Evolutionary conservation across 2,888 invertebrate species (phyloP).

Genomic region (Adelphocoris suturalis): DNA sequence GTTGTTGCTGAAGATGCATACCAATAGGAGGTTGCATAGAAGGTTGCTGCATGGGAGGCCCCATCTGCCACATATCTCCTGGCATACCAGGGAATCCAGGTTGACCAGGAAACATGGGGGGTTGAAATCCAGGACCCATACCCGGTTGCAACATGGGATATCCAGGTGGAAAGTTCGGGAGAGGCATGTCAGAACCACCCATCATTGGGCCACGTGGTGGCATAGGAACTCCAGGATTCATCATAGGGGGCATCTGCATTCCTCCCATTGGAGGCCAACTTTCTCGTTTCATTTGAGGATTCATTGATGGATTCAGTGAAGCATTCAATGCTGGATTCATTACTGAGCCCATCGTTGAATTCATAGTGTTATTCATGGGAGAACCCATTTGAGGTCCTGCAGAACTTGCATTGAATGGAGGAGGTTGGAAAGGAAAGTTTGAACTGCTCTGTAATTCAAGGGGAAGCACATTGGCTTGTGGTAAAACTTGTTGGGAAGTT

Average conservation of each 20-base stretch:
- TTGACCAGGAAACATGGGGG: conserved; percentile 13
- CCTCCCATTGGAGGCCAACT: conserved; percentile 71
- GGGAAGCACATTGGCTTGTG: conserved; percentile 7
- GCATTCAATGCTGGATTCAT: neutral
- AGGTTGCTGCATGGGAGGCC: conserved; percentile 23
- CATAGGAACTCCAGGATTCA: conserved; percentile 71
- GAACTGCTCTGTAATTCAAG: conserved; percentile 54
- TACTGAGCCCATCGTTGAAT: neutral
- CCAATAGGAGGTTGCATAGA: conserved; percentile 7
- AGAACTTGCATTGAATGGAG: conserved; percentile 13
- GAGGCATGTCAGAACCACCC: conserved; percentile 55
- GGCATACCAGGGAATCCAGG: conserved; percentile 47
- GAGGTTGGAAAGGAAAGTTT: conserved; percentile 66
- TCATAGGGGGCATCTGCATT: conserved; percentile 65
- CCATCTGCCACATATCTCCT: conserved; percentile 66
- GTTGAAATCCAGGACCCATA: conserved; percentile 43
- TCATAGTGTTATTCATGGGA: neutral
- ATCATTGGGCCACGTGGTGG: conserved; percentile 65
- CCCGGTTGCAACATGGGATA: conserved; percentile 55
- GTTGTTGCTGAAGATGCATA: neutral
- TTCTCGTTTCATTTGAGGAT: conserved; percentile 70
- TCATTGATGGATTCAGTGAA: conserved; percentile 14
- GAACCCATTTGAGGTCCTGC: neutral
- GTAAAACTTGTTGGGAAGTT: neutral
- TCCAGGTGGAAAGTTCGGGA: conserved; percentile 29